Base-by-base conservation (phyloP, 2,113 vertebrate genomes). In the Sander vitreus region DNA sequence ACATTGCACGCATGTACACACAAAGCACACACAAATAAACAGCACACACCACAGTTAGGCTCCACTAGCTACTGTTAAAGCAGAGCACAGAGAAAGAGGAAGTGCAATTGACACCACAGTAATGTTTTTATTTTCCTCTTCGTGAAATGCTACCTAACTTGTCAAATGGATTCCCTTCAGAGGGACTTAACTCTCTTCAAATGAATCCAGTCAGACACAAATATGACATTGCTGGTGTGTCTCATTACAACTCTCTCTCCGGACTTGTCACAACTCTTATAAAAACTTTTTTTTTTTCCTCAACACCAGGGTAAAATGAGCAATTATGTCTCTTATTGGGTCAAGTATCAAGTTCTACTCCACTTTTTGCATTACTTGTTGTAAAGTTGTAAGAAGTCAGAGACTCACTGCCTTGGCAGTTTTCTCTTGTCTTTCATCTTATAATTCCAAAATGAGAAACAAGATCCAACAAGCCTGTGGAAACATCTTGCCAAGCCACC, bases 21-120 rank as follows among this genome's bases (percentile, higher is more conserved):
- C 51, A 54, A 50, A 11, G 21, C 12, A 58, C 60, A 68, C 13
- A 65, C 64, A 78, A 25, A 67, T 15, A 64, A 3, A 14, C 58
- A 13, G 65, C 54, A 59, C 33, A 65, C 36, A 2, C 33, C 51
- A 48, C 64, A 69, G 9, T 65, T 64, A 43, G 19, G 33, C 74
- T 83, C n/a, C 14, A 33, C 66, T 53, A 54, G 57, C 27, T 73
- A 59, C 77, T 73, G 59, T 74, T 36, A 59, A 62, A 72, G 54
- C 60, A 75, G 78, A 81, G 70, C 69, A 65, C 0, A 69, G 59
- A 76, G 36, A 90, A 88, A 89, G 78, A 88, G 89, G 90, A 92
- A 92, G 79, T 91, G 67, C 25, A 43, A 73, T 6, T 68, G 60
- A 85, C 59, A 80, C 68, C 30, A 81, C 62, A 84, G 54, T 59